Conservation (phyloP, 2,888 invertebrate species). For the Tetranychus piercei region DNA sequence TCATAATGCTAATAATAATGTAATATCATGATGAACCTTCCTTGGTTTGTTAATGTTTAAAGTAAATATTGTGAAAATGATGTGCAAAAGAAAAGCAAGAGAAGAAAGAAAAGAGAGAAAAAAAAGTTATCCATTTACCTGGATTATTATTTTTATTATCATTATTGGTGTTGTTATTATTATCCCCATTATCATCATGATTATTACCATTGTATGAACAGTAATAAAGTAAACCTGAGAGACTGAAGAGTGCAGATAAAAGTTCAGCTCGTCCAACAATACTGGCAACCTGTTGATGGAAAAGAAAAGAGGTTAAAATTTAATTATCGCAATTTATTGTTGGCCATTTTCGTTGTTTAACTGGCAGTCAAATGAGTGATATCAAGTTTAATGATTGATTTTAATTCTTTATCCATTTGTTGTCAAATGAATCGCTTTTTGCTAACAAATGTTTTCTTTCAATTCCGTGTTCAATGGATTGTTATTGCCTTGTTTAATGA, state of each 20-base stretch:
- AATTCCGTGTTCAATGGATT: too few species aligned
- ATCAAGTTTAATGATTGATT: too few species aligned
- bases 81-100: neutral
- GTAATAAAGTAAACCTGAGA: neutral
- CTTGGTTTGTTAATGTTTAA: too few species aligned
- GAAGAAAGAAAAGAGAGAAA: neutral
- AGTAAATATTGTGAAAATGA: neutral
- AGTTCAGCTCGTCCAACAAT: constrained; percentile 36
- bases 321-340: neutral
- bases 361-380: too few species aligned
- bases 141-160: neutral
- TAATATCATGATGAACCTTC: too few species aligned
- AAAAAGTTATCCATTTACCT: neutral
- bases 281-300: constrained; percentile 29
- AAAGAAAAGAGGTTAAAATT: neutral
- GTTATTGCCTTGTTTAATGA: too few species aligned
- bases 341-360: too few species aligned
- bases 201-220: neutral
- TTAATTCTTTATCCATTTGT: too few species aligned
- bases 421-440: too few species aligned
- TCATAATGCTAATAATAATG: too few species aligned
- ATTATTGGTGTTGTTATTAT: neutral
- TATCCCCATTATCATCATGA: neutral
- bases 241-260: constrained; percentile 31
- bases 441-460: too few species aligned